Evolutionary conservation across 2,888 invertebrate species (phyloP), one percentile per base, ranked within the genome.

Genomic region (Diaperis boleti): DNA sequence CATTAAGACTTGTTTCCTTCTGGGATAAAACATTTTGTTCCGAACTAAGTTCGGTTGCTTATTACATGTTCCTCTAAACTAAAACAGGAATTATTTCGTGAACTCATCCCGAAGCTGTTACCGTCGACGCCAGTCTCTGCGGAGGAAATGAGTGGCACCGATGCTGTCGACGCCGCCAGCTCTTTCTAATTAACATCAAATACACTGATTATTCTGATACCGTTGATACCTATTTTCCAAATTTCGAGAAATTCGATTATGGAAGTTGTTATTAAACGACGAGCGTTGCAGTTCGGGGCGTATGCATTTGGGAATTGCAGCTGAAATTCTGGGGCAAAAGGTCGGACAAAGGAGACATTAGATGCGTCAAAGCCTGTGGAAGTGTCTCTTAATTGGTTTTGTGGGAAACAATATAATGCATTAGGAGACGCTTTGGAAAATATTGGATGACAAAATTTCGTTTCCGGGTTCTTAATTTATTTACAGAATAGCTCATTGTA

Each of bases 11-110:
- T 35, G 57, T 45, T 57, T 29, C 55, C 55, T 44, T 18, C 10
- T 31, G 54, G 61, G 61, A 61, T 61, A 31, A 61, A 52, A 54
- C 55, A 61, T 45, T 55, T 54, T 47, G 26, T 33, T 39, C 29
- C 10, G 39, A 55, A 11, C 45, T 33, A 52, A 45, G 47, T 61
- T 57, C 7, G 15, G 37, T 7, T 44, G 45, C 57, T 57, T 35
- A 57, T 45, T 57, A 57, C 37, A 45, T 56, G 44, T 26, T 56
- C 44, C 20, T n/a, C n/a, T n/a, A 20, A 56, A 42, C 45, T 57
- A 37, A 37, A 57, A 54, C 41, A 33, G 33, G 37, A 57, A 57
- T 57, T 57, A 45, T 57, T 57, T 57, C 41, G 31, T 42, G 14
- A 54, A 54, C 54, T 54, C 54, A 42, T 54, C 42, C 42, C 26